phyloP scores from a whole-genome alignment of 30 jellyfish, hydroid and myxozoan genomes.

The Hydractinia echinata region DNA sequence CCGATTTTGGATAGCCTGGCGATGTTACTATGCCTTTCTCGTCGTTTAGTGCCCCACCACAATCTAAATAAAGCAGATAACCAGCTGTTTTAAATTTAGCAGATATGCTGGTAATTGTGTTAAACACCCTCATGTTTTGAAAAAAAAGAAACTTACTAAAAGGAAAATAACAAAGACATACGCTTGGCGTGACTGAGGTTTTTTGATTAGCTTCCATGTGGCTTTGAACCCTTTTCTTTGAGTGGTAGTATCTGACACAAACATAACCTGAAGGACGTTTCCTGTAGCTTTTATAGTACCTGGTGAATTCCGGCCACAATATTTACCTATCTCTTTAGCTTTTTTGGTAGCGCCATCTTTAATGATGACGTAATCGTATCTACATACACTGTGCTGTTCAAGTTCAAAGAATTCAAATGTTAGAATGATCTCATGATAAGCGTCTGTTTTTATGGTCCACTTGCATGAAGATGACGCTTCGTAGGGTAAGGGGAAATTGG shows the following conservation, averaged over 20 bases:
- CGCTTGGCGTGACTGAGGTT: conserved; percentile 16
- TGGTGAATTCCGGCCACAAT: conserved; percentile 55
- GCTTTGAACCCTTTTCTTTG: conserved; percentile 40
- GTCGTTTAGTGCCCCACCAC: conserved; percentile 43
- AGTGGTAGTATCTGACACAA: conserved; percentile 42
- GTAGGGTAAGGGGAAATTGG: conserved; percentile 67
- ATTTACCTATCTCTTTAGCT: conserved; percentile 53
- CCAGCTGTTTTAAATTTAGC: background rate
- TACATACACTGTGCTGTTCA: conserved; percentile 60
- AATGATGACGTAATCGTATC: conserved; percentile 66
- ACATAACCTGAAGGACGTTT: background rate
- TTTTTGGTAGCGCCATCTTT: conserved; percentile 61
- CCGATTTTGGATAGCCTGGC: conserved; percentile 32
- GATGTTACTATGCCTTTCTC: conserved; percentile 33
- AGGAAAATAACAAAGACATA: background rate
- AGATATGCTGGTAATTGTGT: background rate
- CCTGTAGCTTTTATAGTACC: conserved; percentile 18
- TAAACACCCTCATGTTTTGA: background rate
- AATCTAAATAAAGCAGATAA: conserved; percentile 8
- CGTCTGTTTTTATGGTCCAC: conserved; percentile 53
- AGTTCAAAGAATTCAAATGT: conserved; percentile 31
- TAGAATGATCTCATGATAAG: conserved; percentile 22
- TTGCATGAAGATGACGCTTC: conserved; percentile 46
- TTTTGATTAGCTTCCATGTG: conserved; percentile 10
- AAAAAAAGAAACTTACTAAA: background rate